Evolutionary conservation across 2,888 invertebrate genomes (phyloP).

Genomic region (Drosophila tanythrix): DNA sequence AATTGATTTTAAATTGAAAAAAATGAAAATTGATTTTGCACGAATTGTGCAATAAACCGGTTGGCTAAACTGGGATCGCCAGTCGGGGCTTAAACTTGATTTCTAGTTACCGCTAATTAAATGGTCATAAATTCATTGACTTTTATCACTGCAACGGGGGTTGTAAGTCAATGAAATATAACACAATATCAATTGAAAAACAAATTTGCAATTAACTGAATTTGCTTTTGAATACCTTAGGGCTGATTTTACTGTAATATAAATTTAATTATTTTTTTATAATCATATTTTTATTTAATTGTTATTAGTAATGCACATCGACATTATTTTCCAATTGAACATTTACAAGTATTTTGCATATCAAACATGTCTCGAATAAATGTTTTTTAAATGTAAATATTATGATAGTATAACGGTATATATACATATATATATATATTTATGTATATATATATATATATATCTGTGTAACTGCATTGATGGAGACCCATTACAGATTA

Average conservation of each 20-base stretch:
- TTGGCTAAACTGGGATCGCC: constrained; percentile 28
- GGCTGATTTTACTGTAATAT: not conserved
- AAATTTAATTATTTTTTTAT: not conserved
- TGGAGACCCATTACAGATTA: not conserved
- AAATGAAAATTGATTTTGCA: constrained; percentile 68
- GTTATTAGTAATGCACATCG: not conserved
- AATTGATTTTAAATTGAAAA: constrained; percentile 75
- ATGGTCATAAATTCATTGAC: constrained; percentile 55
- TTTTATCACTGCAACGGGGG: constrained; percentile 43
- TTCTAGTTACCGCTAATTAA: constrained; percentile 48
- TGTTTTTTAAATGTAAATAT: not conserved
- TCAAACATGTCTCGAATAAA: not conserved
- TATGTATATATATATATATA: too few relatives aligned
- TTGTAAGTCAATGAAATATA: constrained; percentile 31
- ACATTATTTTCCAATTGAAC: too few relatives aligned
- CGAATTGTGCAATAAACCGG: constrained; percentile 74
- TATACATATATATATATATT: too few relatives aligned
- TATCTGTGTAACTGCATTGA: not conserved
- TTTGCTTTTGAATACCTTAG: too few relatives aligned
- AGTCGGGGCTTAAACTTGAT: constrained; percentile 30
- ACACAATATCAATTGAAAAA: constrained; percentile 30
- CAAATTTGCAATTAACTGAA: constrained; percentile 17
- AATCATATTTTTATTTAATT: not conserved
- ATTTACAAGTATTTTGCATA: not conserved
- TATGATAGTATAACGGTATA: not conserved